phyloP scores from a whole-genome alignment of 1,140 invertebrate genomes.

The Leptinotarsa texana region DNA sequence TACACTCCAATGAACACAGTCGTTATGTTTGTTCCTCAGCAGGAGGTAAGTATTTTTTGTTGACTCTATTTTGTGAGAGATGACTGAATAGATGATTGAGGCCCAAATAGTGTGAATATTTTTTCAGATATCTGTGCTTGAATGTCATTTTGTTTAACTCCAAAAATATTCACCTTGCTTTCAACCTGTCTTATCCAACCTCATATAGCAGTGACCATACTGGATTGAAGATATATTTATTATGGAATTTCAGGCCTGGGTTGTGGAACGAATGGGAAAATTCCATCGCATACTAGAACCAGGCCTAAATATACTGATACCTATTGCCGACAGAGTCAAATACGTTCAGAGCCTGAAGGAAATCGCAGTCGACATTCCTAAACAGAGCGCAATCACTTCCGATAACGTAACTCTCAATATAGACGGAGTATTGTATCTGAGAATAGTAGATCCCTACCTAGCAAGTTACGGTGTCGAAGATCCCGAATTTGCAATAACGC shows the following conservation, averaged over 20 bases:
- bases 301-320: constrained; percentile 91
- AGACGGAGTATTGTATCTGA: constrained; percentile 96
- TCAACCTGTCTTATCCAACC: no score
- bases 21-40: constrained; percentile 97
- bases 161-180: no score
- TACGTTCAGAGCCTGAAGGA: constrained; percentile 99
- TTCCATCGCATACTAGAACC: constrained; percentile 92
- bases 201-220: no score
- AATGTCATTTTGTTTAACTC: no score
- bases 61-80: not conserved
- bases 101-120: no score
- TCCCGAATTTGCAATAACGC: constrained; percentile 98
- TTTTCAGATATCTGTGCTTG: no score
- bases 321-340: constrained; percentile 90
- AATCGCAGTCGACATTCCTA: constrained; percentile 98
- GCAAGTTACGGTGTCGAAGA: constrained; percentile 99
- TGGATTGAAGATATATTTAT: no score
- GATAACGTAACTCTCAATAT: constrained; percentile 97
- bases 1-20: constrained; percentile 87
- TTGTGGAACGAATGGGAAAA: constrained; percentile 98
- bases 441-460: constrained; percentile 90
- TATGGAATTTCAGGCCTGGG: constrained; percentile 79
- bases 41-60: constrained; percentile 72
- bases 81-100: not conserved
- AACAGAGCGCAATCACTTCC: constrained; percentile 96